Base-by-base conservation (phyloP, 2,888 invertebrate species). In the Enchytraeus crypticus region DNA sequence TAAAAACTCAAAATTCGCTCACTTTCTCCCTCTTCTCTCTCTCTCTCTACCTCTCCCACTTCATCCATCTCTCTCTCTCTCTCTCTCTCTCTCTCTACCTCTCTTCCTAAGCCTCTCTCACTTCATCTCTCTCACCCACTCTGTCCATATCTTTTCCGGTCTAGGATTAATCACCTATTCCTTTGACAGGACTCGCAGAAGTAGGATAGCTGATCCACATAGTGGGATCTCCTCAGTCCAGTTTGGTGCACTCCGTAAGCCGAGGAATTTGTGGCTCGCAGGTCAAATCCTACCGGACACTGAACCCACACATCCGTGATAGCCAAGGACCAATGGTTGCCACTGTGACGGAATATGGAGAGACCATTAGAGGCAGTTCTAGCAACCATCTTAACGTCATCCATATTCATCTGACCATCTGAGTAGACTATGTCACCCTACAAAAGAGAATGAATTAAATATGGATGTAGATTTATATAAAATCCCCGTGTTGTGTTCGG, bases 391-490 rank as follows among this genome's bases (percentile, higher is more conserved):
- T 46, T 46, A 3, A 68, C 63, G 32, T 59, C 30, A 29, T 61
- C 62, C 45, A 68, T 64, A 27, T 23, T 51, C 18, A 68, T 46
- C 23, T 51, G 51, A 1, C 68, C 68, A 53, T 68, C 66, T n/a
- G 68, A 68, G 51, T 68, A 68, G 51, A 68, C 29, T n/a, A 67
- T 63, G 56, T 68, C 68, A 0, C 68, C 68, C 46, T 68, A 18
- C 18, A 38, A 38, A 38, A 14, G 38, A n/a, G n/a, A n/a, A n/a
- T n/a, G n/a, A n/a, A n/a, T n/a, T n/a, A n/a, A n/a, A n/a, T n/a
- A n/a, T n/a, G n/a, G n/a, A n/a, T n/a, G n/a, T n/a, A n/a, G n/a
- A n/a, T n/a, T n/a, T n/a, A n/a, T n/a, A n/a, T n/a, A n/a, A n/a
- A n/a, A n/a, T n/a, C n/a, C n/a, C n/a, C n/a, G n/a, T n/a, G n/a